Base-by-base conservation (phyloP, 1,140 invertebrate genomes). In the Pseudobourletiella spinata region DNA sequence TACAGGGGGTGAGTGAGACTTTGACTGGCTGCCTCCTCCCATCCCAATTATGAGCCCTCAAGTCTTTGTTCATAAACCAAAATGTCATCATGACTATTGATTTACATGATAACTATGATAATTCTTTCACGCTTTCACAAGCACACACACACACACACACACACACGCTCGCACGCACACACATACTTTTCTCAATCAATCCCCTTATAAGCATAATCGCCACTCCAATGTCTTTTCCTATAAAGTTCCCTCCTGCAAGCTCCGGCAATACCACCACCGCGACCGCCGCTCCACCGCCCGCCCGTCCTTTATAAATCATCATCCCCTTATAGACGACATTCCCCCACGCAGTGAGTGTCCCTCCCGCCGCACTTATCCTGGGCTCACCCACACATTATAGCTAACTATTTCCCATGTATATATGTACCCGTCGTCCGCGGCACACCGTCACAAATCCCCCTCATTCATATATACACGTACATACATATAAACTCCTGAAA, bases 51-150 rank as follows among this genome's bases (percentile, higher is more conserved):
- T 39, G 8, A 39, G 32, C 32, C n/a, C n/a, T n/a, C n/a, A 39
- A 39, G 32, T 11, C 8, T 11, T 11, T 8, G 32, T 39, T 39
- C 32, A 46, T 8, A 46, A 46, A 46, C 44, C 44, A 46, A 46
- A 46, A 46, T 18, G 44, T 46, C 44, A 46, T 46, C 44, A 46
- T 46, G 44, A 8, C 44, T 46, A 46, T 46, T 46, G 44, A 46
- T 46, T 46, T 46, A 46, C 44, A 46, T 46, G 15, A 46, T 46
- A 46, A 46, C 44, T 46, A 20, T 46, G 44, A 46, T 46, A 46
- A 46, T 46, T 46, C 44, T 46, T 20, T 46, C 22, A 46, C 44
- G 44, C 44, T 20, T 46, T 15, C 15, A 46, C 44, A 20, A 15
- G 22, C 6, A 11, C 35, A 11, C 35, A n/a, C 8, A 39, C 8